phyloP scores from a whole-genome alignment of 2,113 vertebrate species.

The Hippoglossus stenolepis region DNA sequence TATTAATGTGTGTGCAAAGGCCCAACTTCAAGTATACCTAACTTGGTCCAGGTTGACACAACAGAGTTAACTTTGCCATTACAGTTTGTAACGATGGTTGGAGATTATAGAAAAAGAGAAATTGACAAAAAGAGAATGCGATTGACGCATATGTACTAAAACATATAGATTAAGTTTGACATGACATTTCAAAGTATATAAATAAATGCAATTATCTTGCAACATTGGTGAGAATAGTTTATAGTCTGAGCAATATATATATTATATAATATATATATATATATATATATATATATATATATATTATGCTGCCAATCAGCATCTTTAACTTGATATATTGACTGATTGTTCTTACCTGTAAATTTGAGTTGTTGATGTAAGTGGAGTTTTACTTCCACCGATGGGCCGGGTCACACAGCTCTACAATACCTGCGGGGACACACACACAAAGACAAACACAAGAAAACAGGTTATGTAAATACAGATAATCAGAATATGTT shows the following conservation, averaged over 20 bases:
- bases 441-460: conserved; percentile 10
- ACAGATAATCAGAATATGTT: background rate
- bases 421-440: conserved; percentile 13
- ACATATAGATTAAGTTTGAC: too few species aligned
- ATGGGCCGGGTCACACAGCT: conserved; percentile 18
- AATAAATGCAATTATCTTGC: too few species aligned
- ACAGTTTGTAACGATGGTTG: background rate
- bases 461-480: conserved; percentile 11
- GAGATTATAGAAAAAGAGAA: background rate
- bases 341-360: conserved; percentile 44
- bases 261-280: too few species aligned
- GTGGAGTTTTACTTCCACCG: background rate
- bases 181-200: too few species aligned
- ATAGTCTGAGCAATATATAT: too few species aligned
- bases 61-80: background rate
- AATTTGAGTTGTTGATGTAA: background rate
- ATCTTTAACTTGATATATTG: background rate
- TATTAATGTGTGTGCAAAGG: background rate
- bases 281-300: too few species aligned
- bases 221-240: too few species aligned
- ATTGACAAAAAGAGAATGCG: too few species aligned
- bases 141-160: too few species aligned
- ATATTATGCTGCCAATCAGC: too few species aligned
- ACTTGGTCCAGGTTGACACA: background rate
- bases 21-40: too few species aligned